phyloP scores from a whole-genome alignment of 2,113 vertebrate species.

The Coryphaenoides rupestris region DNA sequence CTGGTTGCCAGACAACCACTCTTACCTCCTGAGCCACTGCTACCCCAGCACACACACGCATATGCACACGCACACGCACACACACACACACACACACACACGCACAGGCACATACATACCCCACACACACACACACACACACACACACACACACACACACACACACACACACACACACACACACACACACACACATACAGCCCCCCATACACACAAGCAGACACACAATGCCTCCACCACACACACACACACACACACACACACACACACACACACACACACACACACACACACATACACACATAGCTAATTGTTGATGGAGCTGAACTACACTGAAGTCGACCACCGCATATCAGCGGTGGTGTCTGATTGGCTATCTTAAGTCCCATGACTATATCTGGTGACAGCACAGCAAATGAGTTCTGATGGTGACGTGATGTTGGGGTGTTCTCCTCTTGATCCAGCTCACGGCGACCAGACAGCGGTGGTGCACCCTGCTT shows the following conservation, averaged over 20 bases:
- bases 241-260: not conserved
- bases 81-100: no score
- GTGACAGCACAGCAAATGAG: no score
- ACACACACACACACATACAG: not conserved
- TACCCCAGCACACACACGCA: no score
- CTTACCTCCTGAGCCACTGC: no score
- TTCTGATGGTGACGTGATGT: no score
- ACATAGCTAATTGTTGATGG: not conserved
- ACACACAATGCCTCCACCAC: no score
- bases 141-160: conserved; percentile 2
- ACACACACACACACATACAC: not conserved
- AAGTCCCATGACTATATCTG: no score
- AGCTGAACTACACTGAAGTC: not conserved
- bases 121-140: not conserved
- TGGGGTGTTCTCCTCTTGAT: not conserved
- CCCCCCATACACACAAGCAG: conserved; percentile 1
- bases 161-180: conserved; percentile 3
- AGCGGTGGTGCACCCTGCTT: conserved; percentile 3
- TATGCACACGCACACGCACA: no score
- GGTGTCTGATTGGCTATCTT: no score
- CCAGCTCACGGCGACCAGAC: conserved; percentile 1
- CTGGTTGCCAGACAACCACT: no score
- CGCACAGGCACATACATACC: no score
- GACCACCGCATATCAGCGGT: no score
- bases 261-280: conserved; percentile 1